A percentile compares a stretch with the other conserved stretches of the same genome.
Conservation (phyloP, 2,113 vertebrate species). For the Phylloscopus trochilus region DNA sequence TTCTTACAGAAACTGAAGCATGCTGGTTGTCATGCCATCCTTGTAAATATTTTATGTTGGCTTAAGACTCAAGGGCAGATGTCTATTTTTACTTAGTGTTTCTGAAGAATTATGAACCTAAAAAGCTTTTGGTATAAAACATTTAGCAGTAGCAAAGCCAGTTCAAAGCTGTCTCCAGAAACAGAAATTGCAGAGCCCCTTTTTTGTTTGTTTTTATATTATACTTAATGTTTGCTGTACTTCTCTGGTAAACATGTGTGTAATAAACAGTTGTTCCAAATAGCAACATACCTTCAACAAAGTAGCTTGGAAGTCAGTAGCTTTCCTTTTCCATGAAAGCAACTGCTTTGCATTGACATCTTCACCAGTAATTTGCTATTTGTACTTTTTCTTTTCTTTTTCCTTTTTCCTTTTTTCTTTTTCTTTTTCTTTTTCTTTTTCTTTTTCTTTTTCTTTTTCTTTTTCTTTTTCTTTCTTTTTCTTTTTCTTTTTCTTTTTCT, state of each 20-base stretch:
- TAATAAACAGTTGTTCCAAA: background rate
- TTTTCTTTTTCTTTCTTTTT: too few species aligned
- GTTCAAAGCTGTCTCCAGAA: slow-evolving; percentile 25
- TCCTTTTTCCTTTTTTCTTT: background rate
- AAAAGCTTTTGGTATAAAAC: slow-evolving; percentile 52
- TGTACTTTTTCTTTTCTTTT: background rate
- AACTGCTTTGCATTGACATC: background rate
- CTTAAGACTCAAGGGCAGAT: slow-evolving; percentile 66
- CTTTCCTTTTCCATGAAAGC: background rate
- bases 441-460: background rate
- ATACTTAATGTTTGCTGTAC: background rate
- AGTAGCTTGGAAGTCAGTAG: background rate
- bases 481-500: too few species aligned
- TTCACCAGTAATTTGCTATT: background rate
- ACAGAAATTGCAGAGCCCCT: background rate
- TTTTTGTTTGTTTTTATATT: slow-evolving; percentile 31
- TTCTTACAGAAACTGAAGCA: slow-evolving; percentile 36
- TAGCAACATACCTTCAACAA: background rate
- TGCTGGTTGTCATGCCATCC: slow-evolving; percentile 57
- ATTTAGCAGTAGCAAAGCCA: background rate
- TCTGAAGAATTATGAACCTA: slow-evolving; percentile 34
- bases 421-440: background rate
- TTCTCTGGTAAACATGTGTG: background rate
- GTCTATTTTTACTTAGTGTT: slow-evolving; percentile 60
- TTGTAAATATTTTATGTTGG: slow-evolving; percentile 79